Evolutionary conservation across 2,797 vertebrate species (phyloP), one percentile per base, ranked within the genome.

Genomic region (Aeoliscus strigatus): DNA sequence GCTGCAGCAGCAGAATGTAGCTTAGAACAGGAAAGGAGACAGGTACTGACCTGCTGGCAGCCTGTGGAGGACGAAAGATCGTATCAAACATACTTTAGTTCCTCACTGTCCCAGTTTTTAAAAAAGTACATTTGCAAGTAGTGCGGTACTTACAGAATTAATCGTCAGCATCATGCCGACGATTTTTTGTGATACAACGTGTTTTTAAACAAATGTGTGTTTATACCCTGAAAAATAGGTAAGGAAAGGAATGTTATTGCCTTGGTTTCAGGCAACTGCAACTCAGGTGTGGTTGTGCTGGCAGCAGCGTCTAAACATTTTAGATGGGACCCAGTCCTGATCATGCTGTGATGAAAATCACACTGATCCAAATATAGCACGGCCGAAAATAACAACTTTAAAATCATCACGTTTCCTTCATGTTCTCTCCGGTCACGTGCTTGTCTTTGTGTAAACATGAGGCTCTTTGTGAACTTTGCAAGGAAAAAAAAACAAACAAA

Each of bases 401-500:
- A 15, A 17, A 27, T 27, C 5, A n/a, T 8, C 3, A 10, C 14
- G 17, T 31, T 50, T 7, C 6, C 2, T 5, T 25, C 16, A 15
- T 35, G 18, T 14, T 13, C 23, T 26, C 16, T 10, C 32, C 1
- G 9, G 15, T n/a, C 13, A 9, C 17, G 2, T 35, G 31, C 4
- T 32, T 30, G 4, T 9, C 16, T 39, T 2, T 1, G 6, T 35
- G n/a, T n/a, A n/a, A n/a, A n/a, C 14, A 7, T 28, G 16, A 51
- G 6, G 15, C 15, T 15, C 24, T 17, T 5, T 25, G 28, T 44
- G 25, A 34, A 43, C 29, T 30, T 32, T 49, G 25, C 32, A 45
- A 17, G 9, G 9, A 45, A 42, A 60, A 38, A 59, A 70, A 51
- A 60, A 41, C 44, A 42, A 60, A 38, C 56, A 70, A 51, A 60